Evolutionary conservation across 2,888 invertebrate species (phyloP).

Genomic region (Nudaria mundana): DNA sequence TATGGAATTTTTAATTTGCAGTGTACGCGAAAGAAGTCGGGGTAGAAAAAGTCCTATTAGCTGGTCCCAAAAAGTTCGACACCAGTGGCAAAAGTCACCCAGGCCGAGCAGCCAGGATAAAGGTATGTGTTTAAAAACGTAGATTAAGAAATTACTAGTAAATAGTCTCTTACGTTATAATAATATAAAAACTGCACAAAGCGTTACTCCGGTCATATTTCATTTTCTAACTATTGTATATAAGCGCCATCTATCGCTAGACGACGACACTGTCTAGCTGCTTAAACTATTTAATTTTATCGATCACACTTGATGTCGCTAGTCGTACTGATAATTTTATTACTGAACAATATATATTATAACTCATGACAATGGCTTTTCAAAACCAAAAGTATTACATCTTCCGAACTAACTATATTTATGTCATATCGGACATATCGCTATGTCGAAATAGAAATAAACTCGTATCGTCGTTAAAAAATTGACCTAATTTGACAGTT

Average conservation of each 20-base stretch:
- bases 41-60: conserved; percentile 78
- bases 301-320: conserved; percentile 36
- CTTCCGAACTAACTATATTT: too few species aligned
- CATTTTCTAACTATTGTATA: background rate
- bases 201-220: too few species aligned
- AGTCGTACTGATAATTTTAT: too few species aligned
- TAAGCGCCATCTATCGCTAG: conserved; percentile 53
- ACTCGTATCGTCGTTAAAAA: too few species aligned
- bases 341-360: too few species aligned
- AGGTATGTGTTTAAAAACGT: conserved; percentile 58
- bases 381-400: too few species aligned
- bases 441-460: too few species aligned
- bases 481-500: too few species aligned
- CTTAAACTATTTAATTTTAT: conserved; percentile 13
- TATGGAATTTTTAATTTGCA: conserved; percentile 59
- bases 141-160: too few species aligned
- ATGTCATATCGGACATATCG: too few species aligned
- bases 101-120: conserved; percentile 52
- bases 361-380: too few species aligned
- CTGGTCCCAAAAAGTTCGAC: conserved; percentile 84
- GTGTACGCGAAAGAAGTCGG: conserved; percentile 77
- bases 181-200: background rate
- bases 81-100: conserved; percentile 82
- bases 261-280: conserved; percentile 8
- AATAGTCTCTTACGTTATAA: too few species aligned